Conservation (phyloP, 2,113 vertebrate genomes). For the Lophius piscatorius region DNA sequence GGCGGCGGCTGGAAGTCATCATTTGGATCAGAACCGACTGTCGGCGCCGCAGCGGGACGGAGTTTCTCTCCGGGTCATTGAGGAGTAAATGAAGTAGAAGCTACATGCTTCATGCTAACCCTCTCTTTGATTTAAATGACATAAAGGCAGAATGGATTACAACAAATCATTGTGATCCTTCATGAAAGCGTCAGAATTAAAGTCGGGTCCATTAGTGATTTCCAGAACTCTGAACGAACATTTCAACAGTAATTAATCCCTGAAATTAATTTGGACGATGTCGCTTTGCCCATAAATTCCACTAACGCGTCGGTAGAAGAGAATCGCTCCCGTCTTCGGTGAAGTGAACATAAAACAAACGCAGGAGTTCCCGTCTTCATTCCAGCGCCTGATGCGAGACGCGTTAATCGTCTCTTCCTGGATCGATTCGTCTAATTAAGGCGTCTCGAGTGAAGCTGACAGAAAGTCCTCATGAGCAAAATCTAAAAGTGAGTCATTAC, state of each 20-base stretch:
- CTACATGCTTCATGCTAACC: neutral
- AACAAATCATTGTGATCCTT: constrained; percentile 31
- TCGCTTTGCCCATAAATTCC: neutral
- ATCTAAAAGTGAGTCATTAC: no score
- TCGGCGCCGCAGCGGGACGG: constrained; percentile 18
- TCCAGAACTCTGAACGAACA: constrained; percentile 15
- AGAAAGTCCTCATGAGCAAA: no score
- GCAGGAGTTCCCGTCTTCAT: no score
- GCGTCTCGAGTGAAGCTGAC: no score
- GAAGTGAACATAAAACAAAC: no score
- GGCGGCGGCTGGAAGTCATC: constrained; percentile 39
- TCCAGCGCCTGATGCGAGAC: no score
- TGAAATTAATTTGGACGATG: constrained; percentile 26
- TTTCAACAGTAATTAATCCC: constrained; percentile 43
- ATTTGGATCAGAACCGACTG: constrained; percentile 18
- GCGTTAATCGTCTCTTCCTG: no score
- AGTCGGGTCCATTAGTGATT: constrained; percentile 26
- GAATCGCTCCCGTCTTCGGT: no score
- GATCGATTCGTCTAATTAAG: no score
- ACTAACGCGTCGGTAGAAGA: neutral
- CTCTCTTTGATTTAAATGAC: constrained; percentile 29
- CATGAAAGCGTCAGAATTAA: constrained; percentile 27
- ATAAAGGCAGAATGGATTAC: constrained; percentile 26
- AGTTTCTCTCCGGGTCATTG: constrained; percentile 53
- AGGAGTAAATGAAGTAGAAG: constrained; percentile 34